Percentiles rank a stretch among this genome's conserved stretches.
phyloP scores from a whole-genome alignment of 2,888 invertebrate genomes.

The Drosophila koepferae region DNA sequence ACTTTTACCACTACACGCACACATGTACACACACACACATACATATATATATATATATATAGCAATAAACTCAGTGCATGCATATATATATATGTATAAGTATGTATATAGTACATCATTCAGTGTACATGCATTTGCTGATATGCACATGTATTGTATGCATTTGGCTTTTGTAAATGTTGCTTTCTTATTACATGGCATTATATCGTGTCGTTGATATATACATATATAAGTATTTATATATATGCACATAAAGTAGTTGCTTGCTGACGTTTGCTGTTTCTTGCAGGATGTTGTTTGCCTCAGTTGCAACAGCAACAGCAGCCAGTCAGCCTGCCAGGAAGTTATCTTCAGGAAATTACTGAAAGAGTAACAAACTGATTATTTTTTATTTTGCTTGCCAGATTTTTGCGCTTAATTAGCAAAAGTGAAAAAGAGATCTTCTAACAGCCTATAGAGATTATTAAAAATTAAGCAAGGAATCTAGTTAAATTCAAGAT shows the following conservation, averaged over 20 bases:
- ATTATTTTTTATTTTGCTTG: conserved; percentile 36
- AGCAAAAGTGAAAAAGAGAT: conserved; percentile 21
- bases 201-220: conserved; percentile 61
- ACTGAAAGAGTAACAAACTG: conserved; percentile 24
- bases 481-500: neutral
- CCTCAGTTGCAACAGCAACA: conserved; percentile 19
- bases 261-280: conserved; percentile 50
- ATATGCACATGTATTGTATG: conserved; percentile 59
- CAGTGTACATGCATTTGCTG: conserved; percentile 17
- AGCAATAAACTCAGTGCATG: conserved; percentile 5
- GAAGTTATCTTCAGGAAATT: conserved; percentile 35
- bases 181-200: conserved; percentile 79
- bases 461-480: conserved; percentile 1
- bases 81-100: conserved; percentile 16
- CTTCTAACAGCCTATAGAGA: neutral
- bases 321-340: conserved; percentile 16
- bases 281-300: conserved; percentile 56
- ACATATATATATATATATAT: conserved; percentile 8
- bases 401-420: conserved; percentile 40
- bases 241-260: conserved; percentile 25
- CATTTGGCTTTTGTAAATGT: conserved; percentile 78
- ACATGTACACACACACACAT: conserved; percentile 10
- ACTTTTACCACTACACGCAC: conserved; percentile 39
- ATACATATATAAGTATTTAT: neutral
- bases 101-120: conserved; percentile 16